Evolutionary conservation across 2,113 vertebrate genomes (phyloP), one percentile per base, ranked within the genome.

Genomic region (Oostethus manadensis): DNA sequence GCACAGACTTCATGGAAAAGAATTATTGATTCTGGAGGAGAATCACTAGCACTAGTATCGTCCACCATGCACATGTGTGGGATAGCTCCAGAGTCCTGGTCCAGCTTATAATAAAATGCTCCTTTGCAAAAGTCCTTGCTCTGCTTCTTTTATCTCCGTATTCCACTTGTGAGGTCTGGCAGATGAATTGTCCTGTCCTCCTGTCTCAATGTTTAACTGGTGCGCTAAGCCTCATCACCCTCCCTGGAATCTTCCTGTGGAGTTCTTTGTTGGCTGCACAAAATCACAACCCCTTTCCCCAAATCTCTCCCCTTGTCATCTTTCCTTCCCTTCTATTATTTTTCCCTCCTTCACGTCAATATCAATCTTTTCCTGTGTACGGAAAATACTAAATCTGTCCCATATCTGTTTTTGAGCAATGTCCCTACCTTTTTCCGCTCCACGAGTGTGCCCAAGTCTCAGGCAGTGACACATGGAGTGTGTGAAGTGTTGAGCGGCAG

Each of bases 261-360:
- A 71, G 21, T 64, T 74, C 79, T 74, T 72, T 80, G 88, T 88
- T 89, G 88, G 88, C 78, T 87, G 60, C 51, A 40, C 47, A 68
- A 18, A 53, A 76, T 80, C 67, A 76, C 81, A 86, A 71, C 67
- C 56, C 62, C 60, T n/a, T 72, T 62, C 67, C 64, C 62, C 64
- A 17, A 57, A 65, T 68, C 46, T 86, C 70, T 81, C 72, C 82
- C 82, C 80, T 65, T 64, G 70, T 63, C 66, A 79, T 80, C 70
- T 70, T 60, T 42, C 38, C 38, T 42, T 42, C 38, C 5, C 38
- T 14, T 71, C 59, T 62, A 58, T 58, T 61, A 61, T 67, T 56
- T 21, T 68, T 43, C 60, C 47, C 56, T 67, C 59, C 46, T 50
- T 65, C 54, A 59, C 72, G 67, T 56, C 45, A 58, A 54, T 21